Conservation (phyloP, 1,140 invertebrate species). For the Pentalonia nigronervosa region DNA sequence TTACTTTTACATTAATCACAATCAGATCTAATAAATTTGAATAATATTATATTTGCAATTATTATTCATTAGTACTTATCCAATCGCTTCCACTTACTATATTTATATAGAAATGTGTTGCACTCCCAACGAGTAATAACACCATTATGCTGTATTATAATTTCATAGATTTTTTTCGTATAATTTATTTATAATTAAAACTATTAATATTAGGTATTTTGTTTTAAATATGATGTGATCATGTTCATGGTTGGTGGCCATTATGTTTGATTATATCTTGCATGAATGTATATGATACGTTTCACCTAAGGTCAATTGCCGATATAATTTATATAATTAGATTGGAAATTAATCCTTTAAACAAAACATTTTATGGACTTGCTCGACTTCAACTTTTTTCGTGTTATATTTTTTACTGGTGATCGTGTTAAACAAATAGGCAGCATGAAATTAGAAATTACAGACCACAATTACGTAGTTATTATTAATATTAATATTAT, state of each 20-base stretch:
- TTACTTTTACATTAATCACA: background rate
- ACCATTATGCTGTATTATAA: background rate
- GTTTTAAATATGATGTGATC: background rate
- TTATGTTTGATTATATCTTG: background rate
- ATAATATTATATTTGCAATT: background rate
- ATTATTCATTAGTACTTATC: background rate
- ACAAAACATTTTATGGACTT: background rate
- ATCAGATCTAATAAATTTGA: background rate
- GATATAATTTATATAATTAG: background rate
- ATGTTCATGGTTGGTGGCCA: background rate
- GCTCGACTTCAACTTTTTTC: background rate
- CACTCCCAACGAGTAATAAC: background rate
- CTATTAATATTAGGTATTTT: background rate
- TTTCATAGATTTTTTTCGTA: background rate
- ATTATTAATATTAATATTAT: background rate
- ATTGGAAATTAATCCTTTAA: background rate
- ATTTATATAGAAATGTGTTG: background rate
- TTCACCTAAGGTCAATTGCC: background rate
- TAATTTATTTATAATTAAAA: background rate
- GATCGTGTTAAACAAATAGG: background rate
- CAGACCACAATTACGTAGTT: background rate
- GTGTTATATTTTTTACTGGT: background rate
- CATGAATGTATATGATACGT: background rate
- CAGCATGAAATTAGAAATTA: background rate
- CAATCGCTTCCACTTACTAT: background rate